Percentiles rank a stretch among this genome's conserved stretches.
phyloP scores from a whole-genome alignment of 1,140 invertebrate species.

The Aporrectodea caliginosa region DNA sequence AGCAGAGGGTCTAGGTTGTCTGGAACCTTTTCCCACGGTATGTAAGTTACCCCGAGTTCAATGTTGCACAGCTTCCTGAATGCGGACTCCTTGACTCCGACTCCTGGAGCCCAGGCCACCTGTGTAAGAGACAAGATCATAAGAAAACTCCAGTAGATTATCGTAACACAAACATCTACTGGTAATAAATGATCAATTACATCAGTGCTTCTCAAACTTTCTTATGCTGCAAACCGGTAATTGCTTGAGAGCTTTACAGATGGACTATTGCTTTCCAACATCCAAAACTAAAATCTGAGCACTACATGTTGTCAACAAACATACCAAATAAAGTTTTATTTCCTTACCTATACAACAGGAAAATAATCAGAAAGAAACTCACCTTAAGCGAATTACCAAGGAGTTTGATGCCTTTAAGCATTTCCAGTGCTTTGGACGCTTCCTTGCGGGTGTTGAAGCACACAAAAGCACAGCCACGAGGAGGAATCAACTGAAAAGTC shows the following conservation, averaged over 20 bases:
- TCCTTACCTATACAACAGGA: background rate
- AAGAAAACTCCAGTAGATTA: no score
- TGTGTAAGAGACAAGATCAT: no score
- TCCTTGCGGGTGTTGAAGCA: slow-evolving; percentile 92
- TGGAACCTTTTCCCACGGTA: slow-evolving; percentile 81
- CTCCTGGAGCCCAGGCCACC: slow-evolving; percentile 94
- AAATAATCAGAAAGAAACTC: slow-evolving; percentile 40
- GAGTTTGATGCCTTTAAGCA: slow-evolving; percentile 82
- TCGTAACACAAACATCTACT: no score
- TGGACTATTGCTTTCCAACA: no score
- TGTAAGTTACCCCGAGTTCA: slow-evolving; percentile 85
- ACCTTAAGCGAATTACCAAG: slow-evolving; percentile 74
- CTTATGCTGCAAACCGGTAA: no score
- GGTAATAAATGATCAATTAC: no score
- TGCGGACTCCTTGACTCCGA: slow-evolving; percentile 85
- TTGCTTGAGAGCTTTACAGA: no score
- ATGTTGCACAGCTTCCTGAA: slow-evolving; percentile 97
- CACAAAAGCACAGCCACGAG: slow-evolving; percentile 93
- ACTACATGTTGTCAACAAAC: background rate
- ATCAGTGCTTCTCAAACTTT: no score
- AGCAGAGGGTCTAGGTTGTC: slow-evolving; percentile 70
- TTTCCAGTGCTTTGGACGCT: slow-evolving; percentile 76
- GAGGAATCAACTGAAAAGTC: slow-evolving; percentile 76
- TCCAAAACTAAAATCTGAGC: background rate
- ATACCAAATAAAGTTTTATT: background rate